Evolutionary conservation across 2,888 invertebrate genomes (phyloP).

Genomic region (Leptarthrus brevirostris): DNA sequence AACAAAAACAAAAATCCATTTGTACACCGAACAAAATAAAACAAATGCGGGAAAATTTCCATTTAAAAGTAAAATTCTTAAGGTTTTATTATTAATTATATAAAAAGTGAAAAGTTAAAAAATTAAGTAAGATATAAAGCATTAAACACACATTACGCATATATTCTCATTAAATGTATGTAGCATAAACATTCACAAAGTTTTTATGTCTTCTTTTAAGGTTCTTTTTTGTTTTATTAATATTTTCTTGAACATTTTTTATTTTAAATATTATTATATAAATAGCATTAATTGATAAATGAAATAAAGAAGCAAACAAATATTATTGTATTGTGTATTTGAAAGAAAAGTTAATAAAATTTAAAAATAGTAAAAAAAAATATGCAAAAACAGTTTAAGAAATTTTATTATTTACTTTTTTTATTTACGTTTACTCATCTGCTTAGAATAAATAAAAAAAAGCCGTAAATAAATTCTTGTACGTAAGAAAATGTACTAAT

Average conservation of each 20-base stretch:
- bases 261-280: constrained; percentile 39
- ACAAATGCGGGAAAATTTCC: constrained; percentile 22
- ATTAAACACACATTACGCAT: constrained; percentile 44
- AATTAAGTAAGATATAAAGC: constrained; percentile 15
- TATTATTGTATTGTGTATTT: constrained; percentile 54
- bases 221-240: constrained; percentile 15
- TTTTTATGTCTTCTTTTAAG: constrained; percentile 16
- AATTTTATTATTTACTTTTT: constrained; percentile 39
- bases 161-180: constrained; percentile 47
- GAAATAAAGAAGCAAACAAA: constrained; percentile 48
- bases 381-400: constrained; percentile 47
- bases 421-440: constrained; percentile 45
- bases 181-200: constrained; percentile 46
- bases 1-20: constrained; percentile 16
- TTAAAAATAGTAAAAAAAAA: constrained; percentile 52
- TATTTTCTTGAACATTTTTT: neutral
- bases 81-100: constrained; percentile 21
- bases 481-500: constrained; percentile 36
- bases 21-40: constrained; percentile 15
- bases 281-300: constrained; percentile 50
- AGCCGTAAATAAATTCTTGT: constrained; percentile 48
- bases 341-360: constrained; percentile 49
- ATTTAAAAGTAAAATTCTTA: constrained; percentile 8
- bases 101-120: constrained; percentile 9
- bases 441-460: constrained; percentile 48